Percentiles rank a stretch among this genome's conserved stretches.
Evolutionary conservation across 2,113 vertebrate genomes (phyloP).

Genomic region (Cyanoliseus patagonus): DNA sequence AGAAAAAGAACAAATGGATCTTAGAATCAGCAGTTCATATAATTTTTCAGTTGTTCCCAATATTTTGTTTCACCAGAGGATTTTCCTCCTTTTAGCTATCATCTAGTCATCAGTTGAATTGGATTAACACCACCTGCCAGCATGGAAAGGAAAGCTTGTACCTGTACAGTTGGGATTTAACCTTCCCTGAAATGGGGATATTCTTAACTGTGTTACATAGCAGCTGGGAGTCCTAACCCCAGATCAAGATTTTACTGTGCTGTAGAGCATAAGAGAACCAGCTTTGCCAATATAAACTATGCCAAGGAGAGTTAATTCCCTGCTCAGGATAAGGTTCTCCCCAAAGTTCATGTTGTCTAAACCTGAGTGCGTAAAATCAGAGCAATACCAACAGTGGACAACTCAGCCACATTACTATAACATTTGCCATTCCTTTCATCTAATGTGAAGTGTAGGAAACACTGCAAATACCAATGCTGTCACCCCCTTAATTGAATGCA

Average conservation of each 20-base stretch:
- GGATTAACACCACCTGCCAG: not conserved
- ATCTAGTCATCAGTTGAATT: not conserved
- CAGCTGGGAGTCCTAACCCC: not conserved
- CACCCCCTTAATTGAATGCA: not conserved
- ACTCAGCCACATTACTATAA: not conserved
- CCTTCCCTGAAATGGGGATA: not conserved
- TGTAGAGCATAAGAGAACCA: not conserved
- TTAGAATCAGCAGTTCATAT: not conserved
- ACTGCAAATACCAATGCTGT: not conserved
- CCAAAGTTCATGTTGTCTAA: not conserved
- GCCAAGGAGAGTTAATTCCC: not conserved
- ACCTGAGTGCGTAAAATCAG: rapidly evolving
- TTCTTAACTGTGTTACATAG: not conserved
- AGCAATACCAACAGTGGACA: not conserved
- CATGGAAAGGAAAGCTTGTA: not conserved
- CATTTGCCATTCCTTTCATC: not conserved
- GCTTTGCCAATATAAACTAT: not conserved
- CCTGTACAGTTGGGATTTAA: not conserved
- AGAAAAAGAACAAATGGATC: not conserved
- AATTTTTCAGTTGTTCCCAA: not conserved
- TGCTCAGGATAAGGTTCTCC: not conserved
- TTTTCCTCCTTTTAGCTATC: not conserved
- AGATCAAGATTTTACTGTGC: not conserved
- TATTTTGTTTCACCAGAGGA: not conserved
- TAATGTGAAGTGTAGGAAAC: not conserved